A percentile compares a stretch with the other conserved stretches of the same genome.
Evolutionary conservation across 2,888 invertebrate species (phyloP).

Genomic region (Megaustenia siamemsis): DNA sequence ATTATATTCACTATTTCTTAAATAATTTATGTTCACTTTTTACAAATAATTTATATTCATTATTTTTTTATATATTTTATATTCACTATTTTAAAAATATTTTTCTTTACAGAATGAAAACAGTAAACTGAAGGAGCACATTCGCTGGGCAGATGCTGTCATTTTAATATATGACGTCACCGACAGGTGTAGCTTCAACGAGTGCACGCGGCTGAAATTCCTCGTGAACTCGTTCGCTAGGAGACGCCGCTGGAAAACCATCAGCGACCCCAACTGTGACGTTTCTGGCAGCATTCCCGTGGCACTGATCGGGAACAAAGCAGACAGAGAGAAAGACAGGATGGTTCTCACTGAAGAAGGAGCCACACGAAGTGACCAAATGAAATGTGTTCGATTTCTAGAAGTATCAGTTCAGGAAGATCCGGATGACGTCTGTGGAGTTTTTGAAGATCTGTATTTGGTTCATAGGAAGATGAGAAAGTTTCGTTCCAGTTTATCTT

Average conservation of each 20-base stretch:
- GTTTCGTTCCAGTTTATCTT: not conserved
- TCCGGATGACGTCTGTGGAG: slow-evolving; percentile 89
- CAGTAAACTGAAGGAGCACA: slow-evolving; percentile 86
- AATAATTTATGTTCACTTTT: too few species aligned
- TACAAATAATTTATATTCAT: too few species aligned
- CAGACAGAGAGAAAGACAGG: slow-evolving; percentile 88
- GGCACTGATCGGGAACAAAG: slow-evolving; percentile 90
- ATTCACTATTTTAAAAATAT: slow-evolving; percentile 20
- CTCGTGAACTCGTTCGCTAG: slow-evolving; percentile 75
- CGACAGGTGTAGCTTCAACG: slow-evolving; percentile 89
- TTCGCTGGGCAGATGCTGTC: slow-evolving; percentile 93
- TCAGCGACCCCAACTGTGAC: slow-evolving; percentile 34
- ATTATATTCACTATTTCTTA: too few species aligned
- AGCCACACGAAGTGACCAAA: slow-evolving; percentile 60
- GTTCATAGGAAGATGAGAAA: slow-evolving; percentile 37
- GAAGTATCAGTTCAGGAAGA: slow-evolving; percentile 92
- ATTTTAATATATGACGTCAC: slow-evolving; percentile 92
- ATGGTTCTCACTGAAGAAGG: slow-evolving; percentile 83
- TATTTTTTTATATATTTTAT: too few species aligned
- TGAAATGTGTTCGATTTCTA: slow-evolving; percentile 84
- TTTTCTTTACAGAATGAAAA: slow-evolving; percentile 67
- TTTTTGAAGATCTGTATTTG: slow-evolving; percentile 79
- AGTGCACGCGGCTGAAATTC: slow-evolving; percentile 73
- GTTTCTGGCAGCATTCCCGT: slow-evolving; percentile 82
- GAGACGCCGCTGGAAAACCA: slow-evolving; percentile 54